Evolutionary conservation across 1,140 invertebrate species (phyloP), one percentile per base, ranked within the genome.

Genomic region (Drosophila subpulchrella): DNA sequence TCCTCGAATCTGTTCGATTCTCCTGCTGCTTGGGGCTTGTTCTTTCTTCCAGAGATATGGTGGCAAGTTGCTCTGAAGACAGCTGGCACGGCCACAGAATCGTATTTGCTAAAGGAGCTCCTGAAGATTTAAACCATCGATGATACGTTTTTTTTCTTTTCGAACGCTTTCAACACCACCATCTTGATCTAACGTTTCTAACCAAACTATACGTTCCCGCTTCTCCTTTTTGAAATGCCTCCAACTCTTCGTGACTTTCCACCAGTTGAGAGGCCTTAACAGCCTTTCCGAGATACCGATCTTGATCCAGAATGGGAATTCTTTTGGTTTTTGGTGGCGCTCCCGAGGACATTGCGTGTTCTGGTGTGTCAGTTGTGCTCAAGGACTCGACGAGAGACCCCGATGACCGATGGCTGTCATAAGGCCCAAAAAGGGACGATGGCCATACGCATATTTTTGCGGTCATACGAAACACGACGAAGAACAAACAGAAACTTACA

Each of bases 391-490:
- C 44, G 55, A 34, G 32, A n/a, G 50, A 58, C 42, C 41, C 53
- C 48, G 53, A 55, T 78, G 79, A 79, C 81, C 61, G 77, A 65
- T 58, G 63, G 47, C 74, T 86, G 83, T 86, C 83, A 86, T 88
- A 86, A 86, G 82, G 60, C 71, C 48, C 34, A 62, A 76, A 82
- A 88, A 70, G 67, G 83, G 67, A 83, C 84, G 46, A 70, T 36
- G 50, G 54, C 59, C 60, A 82, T 86, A 88, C 79, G 83, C 83
- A 88, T 83, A 82, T 86, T 86, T 79, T 83, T 88, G 84, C 72
- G 83, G 83, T 89, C 75, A 65, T 46, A 61, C 38, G 78, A 66
- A 48, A 38, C 41, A 48, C 71, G 59, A 36, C n/a, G 57, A 66
- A 57, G 67, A 81, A 74, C 55, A 55, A 75, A 81, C 65, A 77